These are phyloP conservation scores for Drosophila flavopinicola DNA, from an alignment of 2,888 invertebrate species.

Conservation along the genomic window DNA sequence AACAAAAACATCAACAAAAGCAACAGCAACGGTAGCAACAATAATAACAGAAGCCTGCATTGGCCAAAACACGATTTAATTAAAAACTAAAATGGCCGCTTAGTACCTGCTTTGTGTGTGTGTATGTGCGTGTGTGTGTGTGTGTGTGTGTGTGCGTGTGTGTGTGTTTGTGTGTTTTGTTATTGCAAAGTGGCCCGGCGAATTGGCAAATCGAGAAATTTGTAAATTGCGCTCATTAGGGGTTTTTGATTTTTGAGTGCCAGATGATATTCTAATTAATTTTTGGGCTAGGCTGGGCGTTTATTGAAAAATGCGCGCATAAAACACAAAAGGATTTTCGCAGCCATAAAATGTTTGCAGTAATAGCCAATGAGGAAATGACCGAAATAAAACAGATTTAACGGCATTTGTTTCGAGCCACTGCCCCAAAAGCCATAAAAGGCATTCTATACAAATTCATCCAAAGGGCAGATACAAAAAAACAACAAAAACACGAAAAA, in stretches of 20 bases:
- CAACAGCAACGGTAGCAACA: conserved; percentile 21
- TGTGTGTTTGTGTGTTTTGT: conserved; percentile 31
- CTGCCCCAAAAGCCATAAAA: conserved; percentile 61
- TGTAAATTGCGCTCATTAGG: conserved; percentile 73
- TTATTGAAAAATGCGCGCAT: conserved; percentile 58
- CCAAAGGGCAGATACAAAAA: conserved; percentile 25
- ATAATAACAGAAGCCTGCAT: conserved; percentile 45
- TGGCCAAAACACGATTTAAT: conserved; percentile 65
- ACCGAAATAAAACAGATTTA: conserved; percentile 62
- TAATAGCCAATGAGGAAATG: conserved; percentile 34
- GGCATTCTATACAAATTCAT: conserved; percentile 62
- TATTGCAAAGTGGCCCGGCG: conserved; percentile 16
- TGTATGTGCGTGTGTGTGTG: conserved; percentile 25
- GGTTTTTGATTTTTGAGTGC: conserved; percentile 71
- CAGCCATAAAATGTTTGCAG: conserved; percentile 37
- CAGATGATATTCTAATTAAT: conserved; percentile 66
- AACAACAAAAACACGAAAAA: conserved; percentile 25
- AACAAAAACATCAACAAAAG: conserved; percentile 30
- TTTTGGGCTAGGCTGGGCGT: conserved; percentile 42
- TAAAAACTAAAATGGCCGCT: conserved; percentile 65
- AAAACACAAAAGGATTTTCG: conserved; percentile 30
- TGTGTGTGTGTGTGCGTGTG: conserved; percentile 22
- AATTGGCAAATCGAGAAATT: conserved; percentile 58
- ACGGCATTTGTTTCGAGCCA: conserved; percentile 45
- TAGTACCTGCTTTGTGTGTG: conserved; percentile 50